Evolutionary conservation across 2,113 vertebrate genomes (phyloP), one percentile per base, ranked within the genome.

Genomic region (Clinocottus analis): DNA sequence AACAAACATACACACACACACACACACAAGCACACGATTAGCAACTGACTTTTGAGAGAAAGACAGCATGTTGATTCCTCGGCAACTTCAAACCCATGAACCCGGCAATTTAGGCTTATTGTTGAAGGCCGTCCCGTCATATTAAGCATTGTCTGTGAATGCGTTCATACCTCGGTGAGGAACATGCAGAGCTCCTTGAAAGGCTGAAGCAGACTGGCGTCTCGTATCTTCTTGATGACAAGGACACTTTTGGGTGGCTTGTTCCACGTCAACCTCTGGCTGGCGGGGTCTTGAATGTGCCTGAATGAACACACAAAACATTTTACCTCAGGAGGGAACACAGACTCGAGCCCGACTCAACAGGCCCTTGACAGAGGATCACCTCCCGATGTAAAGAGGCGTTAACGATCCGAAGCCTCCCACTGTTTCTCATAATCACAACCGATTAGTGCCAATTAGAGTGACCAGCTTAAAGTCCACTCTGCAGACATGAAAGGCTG

Each of bases 221-320:
- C 98, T 33, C 93, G 93, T 35, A 99, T 96, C 93, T 99, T 99
- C 90, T 99, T 99, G 85, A 99, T 97, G 67, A 99, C 97, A 17
- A 99, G 96, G 79, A 99, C 97, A n/a, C 97, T 99, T 96, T 97
- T 97, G 0, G 98, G 98, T 59, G 96, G 94, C 89, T 97, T 99
- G 96, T 96, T 99, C 98, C 98, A 99, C 0, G 98, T 98, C 90
- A 99, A 91, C 89, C 95, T 96, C 92, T 99, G 98, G 93, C 96
- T 98, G 25, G 97, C 98, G 37, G 98, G 98, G 85, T 99, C 98
- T 94, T 99, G 98, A 84, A 99, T 98, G 93, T 99, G 98, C 98
- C 98, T 99, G 72, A 19, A 87, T 99, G 72, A 19, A 87, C 27
- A 81, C 8, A 85, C 13, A 59, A 13, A 13, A 79, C 27, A 53